Evolutionary conservation across 2,113 vertebrate genomes (phyloP), one percentile per base, ranked within the genome.

Genomic region (Lamprotornis superbus): DNA sequence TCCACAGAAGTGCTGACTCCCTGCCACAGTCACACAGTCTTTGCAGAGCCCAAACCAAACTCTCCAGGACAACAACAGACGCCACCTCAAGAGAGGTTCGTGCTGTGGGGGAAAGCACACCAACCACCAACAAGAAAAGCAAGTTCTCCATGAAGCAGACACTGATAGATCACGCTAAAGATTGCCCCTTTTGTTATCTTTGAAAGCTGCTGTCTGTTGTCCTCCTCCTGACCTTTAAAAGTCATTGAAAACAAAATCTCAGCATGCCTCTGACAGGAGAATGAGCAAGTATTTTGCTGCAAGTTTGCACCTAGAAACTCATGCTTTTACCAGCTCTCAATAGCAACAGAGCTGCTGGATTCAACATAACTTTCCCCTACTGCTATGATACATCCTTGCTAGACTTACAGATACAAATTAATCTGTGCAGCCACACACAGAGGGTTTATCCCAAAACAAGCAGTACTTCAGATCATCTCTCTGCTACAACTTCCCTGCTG

Each of bases 151-250:
- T 31, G 46, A 85, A 91, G 63, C 30, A 83, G 64, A 79, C 61
- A 79, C 74, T 64, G 74, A 87, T 27, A 61, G 15, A 40, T 79
- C 50, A 74, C 57, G 20, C 13, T 65, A 56, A 83, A 79, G 59
- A 87, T 46, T 2, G 5, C 11, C n/a, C 10, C 35, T 91, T 93
- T 75, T 81, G 70, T 90, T 85, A 90, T 42, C 68, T 96, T 39
- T 79, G 69, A 95, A 93, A 90, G 59, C 20, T 50, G 15, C 35
- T 63, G 55, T 57, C 76, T 74, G 56, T 64, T 89, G 70, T 88
- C 88, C 52, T 95, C 35, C 55, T 94, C 57, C 69, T 95, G 81
- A 94, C 78, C 86, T 95, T 94, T 89, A 89, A 77, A 93, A 80
- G 74, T 67, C 71, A 92, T 87, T 87, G 91, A 92, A 76, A 91